Percentiles rank a stretch among this genome's conserved stretches.
Conservation (phyloP, 2,888 invertebrate genomes). For the Pogonocherus hispidulus region DNA sequence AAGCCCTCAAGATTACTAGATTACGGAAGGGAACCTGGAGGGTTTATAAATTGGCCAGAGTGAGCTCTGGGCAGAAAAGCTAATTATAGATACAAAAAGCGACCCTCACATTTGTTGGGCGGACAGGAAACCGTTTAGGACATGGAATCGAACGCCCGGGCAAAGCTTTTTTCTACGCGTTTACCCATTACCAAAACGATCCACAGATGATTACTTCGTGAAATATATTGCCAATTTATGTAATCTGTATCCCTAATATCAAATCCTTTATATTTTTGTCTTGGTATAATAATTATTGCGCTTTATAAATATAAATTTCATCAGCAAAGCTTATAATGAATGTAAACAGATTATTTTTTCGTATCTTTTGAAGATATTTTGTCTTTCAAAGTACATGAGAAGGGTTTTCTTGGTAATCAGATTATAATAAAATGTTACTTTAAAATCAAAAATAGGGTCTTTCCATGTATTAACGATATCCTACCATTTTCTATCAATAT, state of each 20-base stretch:
- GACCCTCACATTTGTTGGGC: slow-evolving; percentile 15
- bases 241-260: background rate
- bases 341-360: too few relatives aligned
- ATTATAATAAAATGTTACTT: too few relatives aligned
- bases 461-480: too few relatives aligned
- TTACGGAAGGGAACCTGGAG: background rate
- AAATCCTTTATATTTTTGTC: slow-evolving; percentile 6
- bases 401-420: too few relatives aligned
- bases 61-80: slow-evolving; percentile 7
- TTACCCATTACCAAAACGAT: slow-evolving; percentile 13
- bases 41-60: background rate
- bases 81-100: slow-evolving; percentile 21
- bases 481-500: too few relatives aligned
- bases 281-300: background rate
- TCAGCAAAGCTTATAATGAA: too few relatives aligned
- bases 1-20: slow-evolving; percentile 4
- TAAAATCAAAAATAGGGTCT: too few relatives aligned
- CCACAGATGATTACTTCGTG: slow-evolving; percentile 17
- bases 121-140: slow-evolving; percentile 8
- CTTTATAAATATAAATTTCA: background rate
- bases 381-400: too few relatives aligned
- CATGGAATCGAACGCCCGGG: slow-evolving; percentile 8
- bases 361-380: too few relatives aligned
- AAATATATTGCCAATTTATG: slow-evolving; percentile 21
- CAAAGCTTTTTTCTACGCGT: slow-evolving; percentile 11